A percentile compares a stretch with the other conserved stretches of the same genome.
phyloP scores from a whole-genome alignment of 2,888 invertebrate genomes.

The Lithophane ornitopus region DNA sequence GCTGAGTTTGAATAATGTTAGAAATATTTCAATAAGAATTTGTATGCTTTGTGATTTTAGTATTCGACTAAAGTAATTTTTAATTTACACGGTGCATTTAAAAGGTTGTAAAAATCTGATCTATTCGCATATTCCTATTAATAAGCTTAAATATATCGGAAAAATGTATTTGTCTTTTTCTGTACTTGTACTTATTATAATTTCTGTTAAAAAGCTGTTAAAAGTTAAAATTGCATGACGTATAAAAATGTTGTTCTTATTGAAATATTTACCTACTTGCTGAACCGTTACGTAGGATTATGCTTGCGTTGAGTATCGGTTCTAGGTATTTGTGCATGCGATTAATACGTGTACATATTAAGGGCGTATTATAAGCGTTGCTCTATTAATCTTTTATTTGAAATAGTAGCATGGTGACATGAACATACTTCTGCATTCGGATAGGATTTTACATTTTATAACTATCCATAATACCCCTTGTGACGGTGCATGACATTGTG shows the following conservation, averaged over 20 bases:
- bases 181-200: neutral
- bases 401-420: constrained; percentile 52
- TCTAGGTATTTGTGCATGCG: constrained; percentile 72
- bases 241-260: constrained; percentile 65
- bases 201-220: neutral
- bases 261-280: constrained; percentile 67
- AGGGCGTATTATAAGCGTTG: constrained; percentile 33
- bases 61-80: neutral
- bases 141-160: neutral
- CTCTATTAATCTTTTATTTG: constrained; percentile 34
- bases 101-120: neutral
- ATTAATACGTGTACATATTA: constrained; percentile 59
- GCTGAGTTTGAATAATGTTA: constrained; percentile 77
- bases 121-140: neutral
- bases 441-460: constrained; percentile 29
- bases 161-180: neutral
- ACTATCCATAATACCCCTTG: constrained; percentile 6
- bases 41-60: constrained; percentile 20
- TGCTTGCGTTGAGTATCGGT: constrained; percentile 66
- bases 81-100: neutral
- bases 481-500: constrained; percentile 47
- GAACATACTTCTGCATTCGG: constrained; percentile 24
- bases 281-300: constrained; percentile 51
- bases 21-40: constrained; percentile 78
- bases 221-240: neutral